Conservation (phyloP, 2,888 invertebrate genomes). For the Formica aserva region DNA sequence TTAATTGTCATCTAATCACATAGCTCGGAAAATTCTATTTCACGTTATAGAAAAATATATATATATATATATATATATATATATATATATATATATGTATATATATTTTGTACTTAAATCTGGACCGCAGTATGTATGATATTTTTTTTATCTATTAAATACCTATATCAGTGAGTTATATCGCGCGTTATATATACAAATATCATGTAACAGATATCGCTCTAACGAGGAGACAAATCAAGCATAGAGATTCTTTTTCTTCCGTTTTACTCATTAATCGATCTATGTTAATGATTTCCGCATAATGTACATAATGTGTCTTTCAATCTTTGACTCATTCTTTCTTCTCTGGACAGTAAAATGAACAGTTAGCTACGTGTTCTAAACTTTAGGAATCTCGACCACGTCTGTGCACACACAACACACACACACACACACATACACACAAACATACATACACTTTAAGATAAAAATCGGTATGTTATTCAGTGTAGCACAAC, state of each 20-base stretch:
- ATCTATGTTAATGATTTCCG: conserved; percentile 32
- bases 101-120: conserved; percentile 52
- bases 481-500: conserved; percentile 64
- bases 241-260: conserved; percentile 20
- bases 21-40: neutral
- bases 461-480: conserved; percentile 54
- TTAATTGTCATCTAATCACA: conserved; percentile 11
- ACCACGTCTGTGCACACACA: conserved; percentile 51
- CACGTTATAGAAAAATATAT: neutral
- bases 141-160: conserved; percentile 25
- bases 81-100: neutral
- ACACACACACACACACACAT: conserved; percentile 5
- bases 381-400: conserved; percentile 55
- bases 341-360: conserved; percentile 33
- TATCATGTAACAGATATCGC: neutral
- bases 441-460: conserved; percentile 20
- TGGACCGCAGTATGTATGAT: conserved; percentile 23
- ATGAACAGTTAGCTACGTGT: conserved; percentile 44
- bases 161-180: neutral
- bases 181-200: neutral
- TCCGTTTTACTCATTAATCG: conserved; percentile 24
- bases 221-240: neutral
- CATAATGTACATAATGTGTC: conserved; percentile 47
- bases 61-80: neutral
- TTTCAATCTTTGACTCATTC: conserved; percentile 37